Evolutionary conservation across 2,797 vertebrate genomes (phyloP).

Genomic region (Ctenosaura bakeri): DNA sequence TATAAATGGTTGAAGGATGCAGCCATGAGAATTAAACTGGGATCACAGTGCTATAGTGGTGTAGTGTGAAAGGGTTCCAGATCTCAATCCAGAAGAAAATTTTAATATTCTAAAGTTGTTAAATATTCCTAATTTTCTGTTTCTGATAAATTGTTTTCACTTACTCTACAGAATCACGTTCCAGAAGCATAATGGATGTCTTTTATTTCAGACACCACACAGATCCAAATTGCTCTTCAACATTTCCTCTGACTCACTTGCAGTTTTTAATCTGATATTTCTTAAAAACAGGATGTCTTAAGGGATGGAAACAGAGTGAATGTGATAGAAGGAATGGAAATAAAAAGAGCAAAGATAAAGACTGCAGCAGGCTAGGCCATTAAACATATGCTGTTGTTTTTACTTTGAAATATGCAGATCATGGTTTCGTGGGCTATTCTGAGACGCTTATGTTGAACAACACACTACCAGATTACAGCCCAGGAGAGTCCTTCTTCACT

Average conservation of each 20-base stretch:
- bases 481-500: constrained; percentile 94
- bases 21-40: too few species aligned
- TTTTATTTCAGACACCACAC: not conserved
- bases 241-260: not conserved
- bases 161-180: not conserved
- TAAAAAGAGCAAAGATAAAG: constrained; percentile 11
- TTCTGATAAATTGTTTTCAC: not conserved
- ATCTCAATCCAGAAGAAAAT: not conserved
- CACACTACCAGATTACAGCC: constrained; percentile 89
- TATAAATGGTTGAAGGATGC: not conserved
- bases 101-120: constrained; percentile 3
- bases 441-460: constrained; percentile 88
- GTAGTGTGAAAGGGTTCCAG: too few species aligned
- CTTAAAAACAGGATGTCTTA: too few species aligned
- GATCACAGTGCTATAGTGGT: too few species aligned
- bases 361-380: not conserved
- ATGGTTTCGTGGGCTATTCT: constrained; percentile 93
- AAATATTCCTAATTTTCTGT: not conserved
- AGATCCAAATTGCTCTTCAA: not conserved
- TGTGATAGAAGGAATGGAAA: not conserved
- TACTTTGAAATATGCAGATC: constrained; percentile 76
- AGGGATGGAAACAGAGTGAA: too few species aligned
- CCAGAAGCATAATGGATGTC: not conserved
- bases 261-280: not conserved
- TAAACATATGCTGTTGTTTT: not conserved